Evolutionary conservation across 2,797 vertebrate species (phyloP), one percentile per base, ranked within the genome.

Genomic region (Sebastes kiyomatsui): DNA sequence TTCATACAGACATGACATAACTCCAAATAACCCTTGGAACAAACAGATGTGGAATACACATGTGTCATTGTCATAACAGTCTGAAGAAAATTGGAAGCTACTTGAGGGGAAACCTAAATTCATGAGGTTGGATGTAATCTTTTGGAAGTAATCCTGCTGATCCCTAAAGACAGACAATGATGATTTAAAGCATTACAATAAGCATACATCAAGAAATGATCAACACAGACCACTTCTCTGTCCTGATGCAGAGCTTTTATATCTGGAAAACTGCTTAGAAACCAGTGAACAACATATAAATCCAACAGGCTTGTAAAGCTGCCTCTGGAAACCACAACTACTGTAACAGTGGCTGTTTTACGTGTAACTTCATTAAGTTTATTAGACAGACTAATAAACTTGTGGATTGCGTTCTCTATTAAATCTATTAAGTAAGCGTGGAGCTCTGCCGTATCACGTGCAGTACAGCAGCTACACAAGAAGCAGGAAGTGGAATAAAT

Each of bases 401-500:
- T 65, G 72, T 74, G 35, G 27, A 76, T 9, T 33, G 14, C 11
- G 14, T 28, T 33, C 30, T 61, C 56, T 54, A 56, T 77, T 64
- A 78, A 83, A 67, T 52, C 64, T 30, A 13, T 73, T 30, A 49
- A 59, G 68, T 75, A 22, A 13, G 28, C 8, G 72, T 65, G 74
- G 58, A 38, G 64, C 46, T 59, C 49, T 22, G 60, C 10, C 3
- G 76, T 12, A 25, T 72, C 27, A 16, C 27, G 32, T 27, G 55
- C 62, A 33, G 60, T 20, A 69, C 58, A 35, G 68, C 52, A 72
- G 77, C 78, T 58, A 66, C 20, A 67, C 75, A 70, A 87, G 85
- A 81, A 71, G 69, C 75, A 88, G 88, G 89, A 92, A 84, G 86
- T 73, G 42, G 72, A 59, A 85, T 84, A 69, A 85, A 90, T 88